phyloP scores from a whole-genome alignment of 2,888 invertebrate genomes.

The Trichacis sp. region DNA sequence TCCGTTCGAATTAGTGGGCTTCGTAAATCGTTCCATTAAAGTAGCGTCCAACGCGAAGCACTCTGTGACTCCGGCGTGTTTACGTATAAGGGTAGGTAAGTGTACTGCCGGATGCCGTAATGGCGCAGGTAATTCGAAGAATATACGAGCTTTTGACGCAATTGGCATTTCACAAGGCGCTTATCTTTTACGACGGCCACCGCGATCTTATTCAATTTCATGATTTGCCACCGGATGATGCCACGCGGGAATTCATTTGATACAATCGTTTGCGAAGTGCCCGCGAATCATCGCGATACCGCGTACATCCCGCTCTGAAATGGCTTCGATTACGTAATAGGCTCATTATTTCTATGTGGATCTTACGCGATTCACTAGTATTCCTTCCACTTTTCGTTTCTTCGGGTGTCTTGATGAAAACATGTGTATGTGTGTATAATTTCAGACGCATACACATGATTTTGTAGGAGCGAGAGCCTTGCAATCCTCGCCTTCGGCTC shows the following conservation, averaged over 20 bases:
- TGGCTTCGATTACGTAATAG: neutral
- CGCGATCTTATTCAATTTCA: slow-evolving; percentile 13
- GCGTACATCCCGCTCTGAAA: neutral
- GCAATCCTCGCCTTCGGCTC: no score
- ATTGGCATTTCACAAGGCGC: slow-evolving; percentile 16
- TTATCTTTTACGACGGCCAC: slow-evolving; percentile 10
- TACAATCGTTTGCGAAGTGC: slow-evolving; percentile 3
- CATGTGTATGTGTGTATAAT: no score
- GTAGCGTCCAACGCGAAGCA: neutral
- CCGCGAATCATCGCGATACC: slow-evolving; percentile 3
- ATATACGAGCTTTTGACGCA: slow-evolving; percentile 17
- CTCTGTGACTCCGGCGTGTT: slow-evolving; percentile 2
- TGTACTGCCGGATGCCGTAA: slow-evolving; percentile 6
- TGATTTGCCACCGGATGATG: slow-evolving; percentile 1
- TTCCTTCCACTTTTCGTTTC: no score
- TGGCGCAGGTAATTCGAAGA: slow-evolving; percentile 5
- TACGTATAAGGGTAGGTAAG: neutral
- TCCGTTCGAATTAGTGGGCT: slow-evolving; percentile 10
- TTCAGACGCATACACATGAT: no score
- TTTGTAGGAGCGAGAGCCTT: no score
- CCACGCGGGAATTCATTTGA: slow-evolving; percentile 6
- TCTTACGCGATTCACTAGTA: no score
- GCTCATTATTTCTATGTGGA: neutral
- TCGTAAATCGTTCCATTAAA: slow-evolving; percentile 12
- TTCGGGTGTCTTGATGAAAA: no score